Evolutionary conservation across 1,140 invertebrate species (phyloP).

Genomic region (Neodiprion pinetum): DNA sequence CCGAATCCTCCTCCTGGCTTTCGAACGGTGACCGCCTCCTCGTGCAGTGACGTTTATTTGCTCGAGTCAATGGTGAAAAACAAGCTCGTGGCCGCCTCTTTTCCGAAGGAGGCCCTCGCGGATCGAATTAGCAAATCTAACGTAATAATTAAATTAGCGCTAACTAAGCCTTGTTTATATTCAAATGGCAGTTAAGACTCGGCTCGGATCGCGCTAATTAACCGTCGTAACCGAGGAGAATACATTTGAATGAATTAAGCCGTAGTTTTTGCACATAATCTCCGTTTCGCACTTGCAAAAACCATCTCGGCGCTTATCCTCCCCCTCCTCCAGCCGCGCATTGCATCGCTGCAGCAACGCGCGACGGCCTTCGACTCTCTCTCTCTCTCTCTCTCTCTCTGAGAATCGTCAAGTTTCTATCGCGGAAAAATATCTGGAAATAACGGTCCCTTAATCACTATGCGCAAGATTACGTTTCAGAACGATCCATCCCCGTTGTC

Average conservation of each 20-base stretch:
- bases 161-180: slow-evolving; percentile 6
- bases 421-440: too few relatives aligned
- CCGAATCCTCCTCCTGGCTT: neutral
- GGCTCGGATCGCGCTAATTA: slow-evolving; percentile 45
- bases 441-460: too few relatives aligned
- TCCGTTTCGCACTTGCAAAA: neutral
- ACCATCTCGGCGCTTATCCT: too few relatives aligned
- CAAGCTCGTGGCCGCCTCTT: neutral
- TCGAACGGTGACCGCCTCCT: neutral
- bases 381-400: too few relatives aligned
- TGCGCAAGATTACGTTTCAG: too few relatives aligned
- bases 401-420: too few relatives aligned
- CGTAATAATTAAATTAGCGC: slow-evolving; percentile 57
- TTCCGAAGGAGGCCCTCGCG: slow-evolving; percentile 22
- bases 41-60: too few relatives aligned
- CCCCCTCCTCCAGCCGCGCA: too few relatives aligned
- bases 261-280: slow-evolving; percentile 9
- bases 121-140: slow-evolving; percentile 54
- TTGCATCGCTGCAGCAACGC: too few relatives aligned
- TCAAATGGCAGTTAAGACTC: slow-evolving; percentile 6
- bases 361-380: too few relatives aligned
- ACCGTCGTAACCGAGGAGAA: slow-evolving; percentile 45
- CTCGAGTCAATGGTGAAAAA: too few relatives aligned
- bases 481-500: too few relatives aligned
- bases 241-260: slow-evolving; percentile 52